Evolutionary conservation across 2,888 invertebrate genomes (phyloP).

Genomic region (Eilema depressum): DNA sequence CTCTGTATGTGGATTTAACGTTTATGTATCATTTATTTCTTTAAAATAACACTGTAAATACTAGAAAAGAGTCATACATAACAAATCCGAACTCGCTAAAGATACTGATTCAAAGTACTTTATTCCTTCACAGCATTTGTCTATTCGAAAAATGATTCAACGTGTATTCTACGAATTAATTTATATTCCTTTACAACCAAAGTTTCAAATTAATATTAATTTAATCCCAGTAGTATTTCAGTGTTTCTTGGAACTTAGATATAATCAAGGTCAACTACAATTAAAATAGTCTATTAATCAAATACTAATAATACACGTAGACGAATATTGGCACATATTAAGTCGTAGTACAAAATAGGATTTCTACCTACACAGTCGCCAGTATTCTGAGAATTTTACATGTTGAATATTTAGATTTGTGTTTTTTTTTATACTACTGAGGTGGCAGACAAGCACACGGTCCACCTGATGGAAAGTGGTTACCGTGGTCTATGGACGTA

Average conservation of each 20-base stretch:
- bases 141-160: neutral
- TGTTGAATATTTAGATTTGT: neutral
- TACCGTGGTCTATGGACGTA: too few relatives aligned
- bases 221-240: neutral
- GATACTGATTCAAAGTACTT: neutral
- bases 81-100: too few relatives aligned
- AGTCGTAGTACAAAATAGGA: conserved; percentile 2
- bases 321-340: neutral
- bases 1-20: too few relatives aligned
- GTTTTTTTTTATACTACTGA: too few relatives aligned
- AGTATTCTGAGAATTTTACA: conserved; percentile 8
- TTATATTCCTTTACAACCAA: conserved; percentile 2
- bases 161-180: neutral
- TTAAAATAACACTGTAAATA: too few relatives aligned
- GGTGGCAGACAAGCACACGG: too few relatives aligned
- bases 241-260: conserved; percentile 11
- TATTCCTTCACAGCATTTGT: neutral
- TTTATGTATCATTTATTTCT: too few relatives aligned
- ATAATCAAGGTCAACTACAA: conserved; percentile 7
- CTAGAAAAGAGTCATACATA: too few relatives aligned
- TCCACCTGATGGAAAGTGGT: too few relatives aligned
- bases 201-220: neutral
- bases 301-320: neutral
- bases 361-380: neutral
- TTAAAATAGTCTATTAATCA: conserved; percentile 9